A percentile compares a stretch with the other conserved stretches of the same genome.
phyloP scores from a whole-genome alignment of 2,888 invertebrate species.

The Callyntrura guangdongensis region DNA sequence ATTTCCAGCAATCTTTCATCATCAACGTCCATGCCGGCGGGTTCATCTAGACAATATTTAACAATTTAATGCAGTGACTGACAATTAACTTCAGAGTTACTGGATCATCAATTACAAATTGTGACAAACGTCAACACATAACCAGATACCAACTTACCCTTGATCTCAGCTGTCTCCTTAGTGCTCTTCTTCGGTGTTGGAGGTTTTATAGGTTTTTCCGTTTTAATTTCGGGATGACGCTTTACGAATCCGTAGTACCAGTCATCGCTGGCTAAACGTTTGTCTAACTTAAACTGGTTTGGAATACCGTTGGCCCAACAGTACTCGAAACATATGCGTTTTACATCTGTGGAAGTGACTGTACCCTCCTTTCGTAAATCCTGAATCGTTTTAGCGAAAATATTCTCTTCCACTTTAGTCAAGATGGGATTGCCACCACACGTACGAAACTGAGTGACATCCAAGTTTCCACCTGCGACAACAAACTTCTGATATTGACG shows the following conservation, averaged over 20 bases:
- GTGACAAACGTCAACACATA: too few relatives aligned
- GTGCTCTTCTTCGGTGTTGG: too few relatives aligned
- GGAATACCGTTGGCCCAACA: slow-evolving; percentile 84
- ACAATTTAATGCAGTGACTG: too few relatives aligned
- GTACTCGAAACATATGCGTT: slow-evolving; percentile 84
- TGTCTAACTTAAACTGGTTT: slow-evolving; percentile 84
- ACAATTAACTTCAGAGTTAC: too few relatives aligned
- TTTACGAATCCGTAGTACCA: slow-evolving; percentile 84
- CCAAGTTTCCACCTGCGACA: slow-evolving; percentile 81
- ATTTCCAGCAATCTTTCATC: too few relatives aligned
- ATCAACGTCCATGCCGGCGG: too few relatives aligned
- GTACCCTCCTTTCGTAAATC: slow-evolving; percentile 83
- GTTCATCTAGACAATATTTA: too few relatives aligned
- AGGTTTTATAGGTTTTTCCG: slow-evolving; percentile 22
- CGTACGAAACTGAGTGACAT: slow-evolving; percentile 82
- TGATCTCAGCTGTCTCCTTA: too few relatives aligned
- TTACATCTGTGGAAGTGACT: slow-evolving; percentile 83
- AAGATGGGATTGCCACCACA: slow-evolving; percentile 84
- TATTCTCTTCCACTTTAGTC: slow-evolving; percentile 84
- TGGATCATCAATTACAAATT: too few relatives aligned
- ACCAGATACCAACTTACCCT: too few relatives aligned
- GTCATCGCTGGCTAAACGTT: slow-evolving; percentile 84
- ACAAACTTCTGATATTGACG: slow-evolving; percentile 83
- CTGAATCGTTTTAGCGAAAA: slow-evolving; percentile 83
- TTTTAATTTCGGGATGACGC: slow-evolving; percentile 61